Percentiles rank a stretch among this genome's conserved stretches.
These are phyloP conservation scores for Stramonita haemastoma DNA, from an alignment of 2,888 invertebrate genomes.

Conservation along the genomic window DNA sequence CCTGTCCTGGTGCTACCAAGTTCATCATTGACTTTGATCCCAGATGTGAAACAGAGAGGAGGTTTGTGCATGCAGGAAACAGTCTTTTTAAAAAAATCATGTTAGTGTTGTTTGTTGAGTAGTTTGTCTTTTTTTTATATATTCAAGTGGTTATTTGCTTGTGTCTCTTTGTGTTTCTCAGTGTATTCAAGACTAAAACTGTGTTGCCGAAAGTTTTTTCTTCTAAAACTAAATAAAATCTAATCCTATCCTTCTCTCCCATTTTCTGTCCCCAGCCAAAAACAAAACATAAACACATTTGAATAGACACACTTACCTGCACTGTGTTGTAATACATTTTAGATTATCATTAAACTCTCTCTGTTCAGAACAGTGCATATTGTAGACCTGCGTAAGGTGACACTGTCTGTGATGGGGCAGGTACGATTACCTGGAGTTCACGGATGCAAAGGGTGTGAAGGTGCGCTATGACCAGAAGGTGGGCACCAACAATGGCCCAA, in stretches of 20 bases:
- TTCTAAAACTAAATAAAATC: background rate
- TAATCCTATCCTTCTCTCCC: background rate
- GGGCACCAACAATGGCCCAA: conserved; percentile 74
- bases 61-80: conserved; percentile 51
- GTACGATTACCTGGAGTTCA: conserved; percentile 76
- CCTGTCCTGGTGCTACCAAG: conserved; percentile 74
- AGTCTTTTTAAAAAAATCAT: background rate
- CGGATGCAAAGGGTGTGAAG: conserved; percentile 72
- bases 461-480: conserved; percentile 75
- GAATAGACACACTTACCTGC: background rate
- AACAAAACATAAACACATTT: background rate
- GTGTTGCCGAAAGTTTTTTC: background rate
- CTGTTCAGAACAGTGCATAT: background rate
- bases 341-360: background rate
- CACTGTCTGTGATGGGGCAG: conserved; percentile 50
- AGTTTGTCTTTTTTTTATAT: no score
- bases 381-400: background rate
- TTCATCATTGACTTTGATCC: conserved; percentile 75
- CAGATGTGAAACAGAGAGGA: conserved; percentile 75
- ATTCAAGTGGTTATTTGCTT: no score
- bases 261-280: background rate
- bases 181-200: background rate
- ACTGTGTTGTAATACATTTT: background rate
- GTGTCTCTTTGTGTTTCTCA: background rate
- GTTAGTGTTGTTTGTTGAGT: conserved; percentile 15